Base-by-base conservation (phyloP, 2,888 invertebrate genomes). In the Eristalis intricaria region DNA sequence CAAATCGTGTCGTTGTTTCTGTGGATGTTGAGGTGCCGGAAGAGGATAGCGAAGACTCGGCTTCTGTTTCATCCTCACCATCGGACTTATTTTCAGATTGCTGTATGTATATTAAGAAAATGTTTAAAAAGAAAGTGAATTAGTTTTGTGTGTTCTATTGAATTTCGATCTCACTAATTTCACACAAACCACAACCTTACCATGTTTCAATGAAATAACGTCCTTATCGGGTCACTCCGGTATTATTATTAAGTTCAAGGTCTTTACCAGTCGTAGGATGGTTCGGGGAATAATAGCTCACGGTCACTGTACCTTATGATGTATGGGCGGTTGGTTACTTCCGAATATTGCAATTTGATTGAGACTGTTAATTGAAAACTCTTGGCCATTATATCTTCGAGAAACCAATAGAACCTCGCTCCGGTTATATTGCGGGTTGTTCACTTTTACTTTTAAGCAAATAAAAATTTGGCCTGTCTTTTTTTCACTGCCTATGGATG, bases 241-340 rank as follows among this genome's bases (percentile, higher is more conserved):
- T 86, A 50, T 22, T 58, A 32, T 61, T 50, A 38, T 40, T 50
- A 32, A 76, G 23, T 76, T 79, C 76, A 76, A 80, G 73, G 79
- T 68, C 64, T 80, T 87, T 87, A 87, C 87, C 87, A 87, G 71
- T 84, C 79, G 80, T 65, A 76, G 64, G 76, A 84, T 23, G 79
- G 87, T 29, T 83, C 89, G 79, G 89, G 75, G 89, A 73, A 78
- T 10, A 79, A 86, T 91, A 91, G 91, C 90, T 91, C 91, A 91
- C 91, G 91, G 90, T 91, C 91, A 58, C 89, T 90, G 89, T 89
- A 91, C 89, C 89, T 90, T 91, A 93, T 92, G 89, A 92, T 91
- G 71, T 91, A 92, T 83, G 92, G 92, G 79, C 90, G 92, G 50
- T 84, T 79, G 43, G 84, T 79, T 61, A 87, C 75, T 87, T 87